These are phyloP conservation scores for Pygmarrhopalites habei DNA, from an alignment of 1,140 invertebrate species.

Conservation along the genomic window DNA sequence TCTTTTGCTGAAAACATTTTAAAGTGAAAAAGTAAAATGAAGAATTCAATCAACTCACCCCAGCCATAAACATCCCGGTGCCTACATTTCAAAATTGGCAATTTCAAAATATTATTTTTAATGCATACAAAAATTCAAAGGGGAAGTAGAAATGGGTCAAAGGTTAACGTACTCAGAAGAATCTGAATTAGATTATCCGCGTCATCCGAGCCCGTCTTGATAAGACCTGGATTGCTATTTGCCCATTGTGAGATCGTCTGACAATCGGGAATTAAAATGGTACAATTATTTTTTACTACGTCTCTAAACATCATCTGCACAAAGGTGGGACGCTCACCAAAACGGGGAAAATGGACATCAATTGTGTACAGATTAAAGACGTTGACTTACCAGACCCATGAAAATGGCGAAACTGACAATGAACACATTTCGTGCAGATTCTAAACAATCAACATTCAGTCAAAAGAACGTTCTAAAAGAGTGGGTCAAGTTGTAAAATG, in stretches of 20 bases:
- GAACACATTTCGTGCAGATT: constrained; percentile 73
- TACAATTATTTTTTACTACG: no score
- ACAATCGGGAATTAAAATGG: constrained; percentile 41
- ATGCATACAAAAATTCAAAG: constrained; percentile 39
- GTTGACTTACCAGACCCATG: constrained; percentile 61
- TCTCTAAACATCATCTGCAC: background rate
- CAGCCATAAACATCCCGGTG: constrained; percentile 49
- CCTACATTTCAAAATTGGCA: constrained; percentile 9
- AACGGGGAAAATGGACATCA: background rate
- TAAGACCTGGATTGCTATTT: constrained; percentile 43
- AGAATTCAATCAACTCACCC: no score
- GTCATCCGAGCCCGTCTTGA: constrained; percentile 59
- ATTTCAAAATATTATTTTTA: constrained; percentile 39
- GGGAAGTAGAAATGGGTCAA: no score
- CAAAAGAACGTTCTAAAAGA: constrained; percentile 75
- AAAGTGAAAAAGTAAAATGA: no score
- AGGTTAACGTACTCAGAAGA: constrained; percentile 71
- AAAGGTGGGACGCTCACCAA: background rate
- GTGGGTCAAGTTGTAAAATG: constrained; percentile 75
- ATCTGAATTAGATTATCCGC: constrained; percentile 67
- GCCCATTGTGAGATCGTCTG: constrained; percentile 45
- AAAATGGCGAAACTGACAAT: constrained; percentile 79
- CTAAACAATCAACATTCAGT: no score
- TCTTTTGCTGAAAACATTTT: no score
- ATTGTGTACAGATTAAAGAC: constrained; percentile 48